Base-by-base conservation (phyloP, 2,113 vertebrate species). In the Pandion haliaetus region DNA sequence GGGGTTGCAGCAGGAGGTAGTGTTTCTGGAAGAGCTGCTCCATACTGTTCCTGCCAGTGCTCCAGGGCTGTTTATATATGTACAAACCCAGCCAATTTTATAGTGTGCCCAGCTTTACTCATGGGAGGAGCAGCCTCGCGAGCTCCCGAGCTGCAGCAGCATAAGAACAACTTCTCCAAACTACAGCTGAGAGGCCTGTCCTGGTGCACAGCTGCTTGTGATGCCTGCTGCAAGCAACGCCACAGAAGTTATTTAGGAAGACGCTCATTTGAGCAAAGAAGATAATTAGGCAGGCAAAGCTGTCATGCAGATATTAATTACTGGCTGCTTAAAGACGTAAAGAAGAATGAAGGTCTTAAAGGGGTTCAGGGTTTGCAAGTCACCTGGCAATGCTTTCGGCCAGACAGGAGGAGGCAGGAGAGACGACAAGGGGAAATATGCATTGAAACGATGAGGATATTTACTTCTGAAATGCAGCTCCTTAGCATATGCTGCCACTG, bases 281-380 rank as follows among this genome's bases (percentile, higher is more conserved):
- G 62, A 70, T 95, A 92, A 96, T 95, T 88, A 96, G 90, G 86
- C 90, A 91, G 86, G 95, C 95, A 76, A 94, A 96, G 76, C 94
- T 32, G 0, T 94, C 78, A 47, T 14, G 82, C 83, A 57, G 90
- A 70, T 94, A 92, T 93, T 95, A 93, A 93, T 95, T 94, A 84
- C 95, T 87, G 95, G 63, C 94, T 95, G 95, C 67, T 96, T 32
- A 54, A 89, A 76, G 90, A 69, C 0, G 0, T 62, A 58, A 62
- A 93, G 80, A 79, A 90, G 62, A 73, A 70, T 26, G 72, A 62
- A 62, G 34, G 82, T 92, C 85, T 88, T 45, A 14, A 14, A 83
- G 73, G 88, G 71, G 69, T 52, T 36, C 61, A 23, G 71, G 55
- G 61, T 76, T 71, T 94, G 71, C 66, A 50, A 81, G 84, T 90